Percentiles rank a stretch among this genome's conserved stretches.
Evolutionary conservation across 2,113 vertebrate species (phyloP).

Genomic region (Macaca nemestrina): DNA sequence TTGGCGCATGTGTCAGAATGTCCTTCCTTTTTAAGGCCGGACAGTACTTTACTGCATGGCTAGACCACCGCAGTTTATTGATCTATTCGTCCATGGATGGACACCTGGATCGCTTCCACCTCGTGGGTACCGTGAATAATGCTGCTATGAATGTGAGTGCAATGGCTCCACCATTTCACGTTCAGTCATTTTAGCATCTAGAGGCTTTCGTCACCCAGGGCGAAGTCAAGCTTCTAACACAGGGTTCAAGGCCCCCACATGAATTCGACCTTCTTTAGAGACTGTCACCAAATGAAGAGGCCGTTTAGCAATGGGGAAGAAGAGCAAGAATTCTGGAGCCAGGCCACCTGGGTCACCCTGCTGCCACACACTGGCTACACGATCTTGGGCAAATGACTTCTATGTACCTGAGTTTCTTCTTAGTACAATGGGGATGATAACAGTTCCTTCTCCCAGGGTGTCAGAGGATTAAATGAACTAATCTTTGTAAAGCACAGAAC

Average conservation of each 20-base stretch:
- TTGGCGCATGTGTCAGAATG: neutral
- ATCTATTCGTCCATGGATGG: neutral
- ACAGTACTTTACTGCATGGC: too few species aligned
- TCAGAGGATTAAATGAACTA: neutral
- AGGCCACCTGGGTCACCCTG: neutral
- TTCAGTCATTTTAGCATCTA: neutral
- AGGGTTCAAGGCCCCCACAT: neutral
- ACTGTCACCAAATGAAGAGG: neutral
- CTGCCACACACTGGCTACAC: neutral
- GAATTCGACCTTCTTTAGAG: neutral
- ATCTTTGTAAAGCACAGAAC: neutral
- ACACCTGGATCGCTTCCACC: neutral
- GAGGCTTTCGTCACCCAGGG: rapidly evolving
- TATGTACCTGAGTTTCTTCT: neutral
- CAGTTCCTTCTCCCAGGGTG: too few species aligned
- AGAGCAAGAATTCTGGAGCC: neutral
- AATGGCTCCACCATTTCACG: neutral
- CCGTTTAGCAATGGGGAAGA: neutral
- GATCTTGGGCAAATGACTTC: neutral
- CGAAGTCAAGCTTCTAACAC: neutral
- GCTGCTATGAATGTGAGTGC: neutral
- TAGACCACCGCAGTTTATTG: neutral
- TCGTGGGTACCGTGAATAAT: neutral
- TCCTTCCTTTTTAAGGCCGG: neutral
- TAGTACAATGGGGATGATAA: neutral